Evolutionary conservation across 2,113 vertebrate species (phyloP).

Genomic region (Pedionomus torquatus): DNA sequence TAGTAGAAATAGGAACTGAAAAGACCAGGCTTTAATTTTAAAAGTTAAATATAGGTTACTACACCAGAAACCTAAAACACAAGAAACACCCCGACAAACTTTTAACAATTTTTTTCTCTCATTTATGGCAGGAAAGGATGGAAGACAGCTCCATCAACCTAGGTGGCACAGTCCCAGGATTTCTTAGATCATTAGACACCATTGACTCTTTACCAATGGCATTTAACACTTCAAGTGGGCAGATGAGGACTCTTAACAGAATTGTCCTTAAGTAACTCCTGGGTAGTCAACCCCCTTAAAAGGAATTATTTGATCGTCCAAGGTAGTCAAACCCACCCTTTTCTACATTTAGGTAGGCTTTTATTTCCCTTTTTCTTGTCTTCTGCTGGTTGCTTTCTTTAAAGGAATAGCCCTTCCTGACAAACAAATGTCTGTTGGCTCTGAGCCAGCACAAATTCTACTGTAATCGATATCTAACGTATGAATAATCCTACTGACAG

Average conservation of each 20-base stretch:
- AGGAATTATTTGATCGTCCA: not conserved
- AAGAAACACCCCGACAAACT: not conserved
- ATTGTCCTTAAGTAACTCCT: not conserved
- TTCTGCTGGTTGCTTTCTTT: not conserved
- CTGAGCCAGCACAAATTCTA: not conserved
- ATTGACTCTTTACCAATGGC: not conserved
- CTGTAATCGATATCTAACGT: not conserved
- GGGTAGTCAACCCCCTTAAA: not conserved
- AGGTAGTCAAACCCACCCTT: not conserved
- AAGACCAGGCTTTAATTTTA: slow-evolving; percentile 24
- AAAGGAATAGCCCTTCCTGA: not conserved
- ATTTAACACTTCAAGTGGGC: not conserved
- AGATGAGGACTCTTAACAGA: not conserved
- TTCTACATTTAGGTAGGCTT: not conserved
- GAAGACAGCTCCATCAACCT: not conserved
- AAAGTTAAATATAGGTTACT: slow-evolving; percentile 20
- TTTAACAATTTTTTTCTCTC: not conserved
- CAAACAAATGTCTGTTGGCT: not conserved
- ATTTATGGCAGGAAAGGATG: not conserved
- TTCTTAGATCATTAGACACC: not conserved
- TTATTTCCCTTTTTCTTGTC: not conserved
- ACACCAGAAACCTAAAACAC: not conserved
- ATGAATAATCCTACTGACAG: not conserved
- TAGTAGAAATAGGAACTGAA: slow-evolving; percentile 26
- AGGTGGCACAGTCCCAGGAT: not conserved